Base-by-base conservation (phyloP, 1,140 invertebrate genomes). In the Drosophila nikananu region DNA sequence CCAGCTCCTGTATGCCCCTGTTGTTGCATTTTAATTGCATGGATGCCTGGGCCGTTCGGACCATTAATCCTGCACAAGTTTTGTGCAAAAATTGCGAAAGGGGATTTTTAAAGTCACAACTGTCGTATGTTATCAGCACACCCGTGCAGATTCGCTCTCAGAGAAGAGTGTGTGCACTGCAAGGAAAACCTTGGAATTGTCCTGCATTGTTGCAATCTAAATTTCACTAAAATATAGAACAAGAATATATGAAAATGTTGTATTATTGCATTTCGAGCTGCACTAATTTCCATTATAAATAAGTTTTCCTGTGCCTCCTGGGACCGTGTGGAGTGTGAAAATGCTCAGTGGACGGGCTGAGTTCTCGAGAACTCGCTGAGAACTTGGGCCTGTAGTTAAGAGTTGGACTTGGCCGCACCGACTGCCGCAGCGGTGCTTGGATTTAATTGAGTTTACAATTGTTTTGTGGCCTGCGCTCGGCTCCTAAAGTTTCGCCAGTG, bases 391-490 rank as follows among this genome's bases (percentile, higher is more conserved):
- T 72, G 64, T 66, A 86, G 82, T 77, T 78, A 77, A 81, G 73
- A 60, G 73, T 68, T 66, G 49, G 46, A 42, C 46, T 65, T 49
- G 52, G 39, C 60, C 37, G 25, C 27, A 25, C 60, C 46, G 25
- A 58, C 46, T 81, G 84, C 54, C 77, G 70, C 86, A 77, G 73
- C 75, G 86, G 70, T 79, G 81, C 86, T 91, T 89, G 81, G 79
- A 82, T 90, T 90, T 90, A 90, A 90, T 90, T 90, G 86, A 90
- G 86, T 90, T 90, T 86, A 78, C 86, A 90, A 90, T 90, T 90
- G 81, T 81, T 90, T 79, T 89, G 86, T 58, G 81, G 86, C 79
- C 66, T 64, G 52, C 41, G 51, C 37, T 61, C 32, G 25, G 54
- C 58, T 80, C 61, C 64, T 70, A 61, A 80, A 89, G 66, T 74